Conservation (phyloP, 35 echinoderm and acorn worm species). For the Ophioderma brevispina region DNA sequence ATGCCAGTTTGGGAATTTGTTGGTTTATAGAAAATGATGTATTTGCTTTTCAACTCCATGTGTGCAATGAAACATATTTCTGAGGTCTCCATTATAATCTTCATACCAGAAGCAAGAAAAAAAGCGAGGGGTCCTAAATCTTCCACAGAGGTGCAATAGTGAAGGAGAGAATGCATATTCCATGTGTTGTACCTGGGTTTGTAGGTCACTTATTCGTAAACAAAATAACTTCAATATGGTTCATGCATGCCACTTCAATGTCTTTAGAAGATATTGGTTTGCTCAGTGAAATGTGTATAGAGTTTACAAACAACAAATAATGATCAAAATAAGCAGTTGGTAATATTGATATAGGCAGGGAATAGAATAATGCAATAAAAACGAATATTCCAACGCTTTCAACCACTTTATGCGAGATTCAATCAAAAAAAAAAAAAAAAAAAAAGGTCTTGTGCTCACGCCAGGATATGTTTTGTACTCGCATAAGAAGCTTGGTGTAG, state of each 20-base stretch:
- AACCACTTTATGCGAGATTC: background rate
- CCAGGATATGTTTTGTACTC: too few relatives aligned
- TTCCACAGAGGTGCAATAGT: background rate
- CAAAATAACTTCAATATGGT: background rate
- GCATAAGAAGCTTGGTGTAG: too few relatives aligned
- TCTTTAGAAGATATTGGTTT: background rate
- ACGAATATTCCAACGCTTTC: background rate
- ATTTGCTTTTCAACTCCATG: background rate
- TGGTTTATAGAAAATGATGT: too few relatives aligned
- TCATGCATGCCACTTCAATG: background rate
- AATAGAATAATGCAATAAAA: background rate
- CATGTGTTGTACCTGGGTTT: background rate
- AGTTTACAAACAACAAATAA: background rate
- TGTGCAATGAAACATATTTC: background rate
- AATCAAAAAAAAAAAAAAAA: too few relatives aligned
- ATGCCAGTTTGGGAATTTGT: too few relatives aligned
- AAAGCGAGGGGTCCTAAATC: background rate
- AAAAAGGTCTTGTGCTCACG: too few relatives aligned
- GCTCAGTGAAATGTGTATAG: background rate
- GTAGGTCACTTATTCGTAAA: background rate
- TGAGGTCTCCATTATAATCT: background rate
- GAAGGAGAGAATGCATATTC: background rate
- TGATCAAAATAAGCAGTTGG: background rate
- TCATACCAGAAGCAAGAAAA: background rate
- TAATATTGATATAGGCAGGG: background rate